Evolutionary conservation across 2,113 vertebrate species (phyloP).

Genomic region (Psilopsiagon aurifrons): DNA sequence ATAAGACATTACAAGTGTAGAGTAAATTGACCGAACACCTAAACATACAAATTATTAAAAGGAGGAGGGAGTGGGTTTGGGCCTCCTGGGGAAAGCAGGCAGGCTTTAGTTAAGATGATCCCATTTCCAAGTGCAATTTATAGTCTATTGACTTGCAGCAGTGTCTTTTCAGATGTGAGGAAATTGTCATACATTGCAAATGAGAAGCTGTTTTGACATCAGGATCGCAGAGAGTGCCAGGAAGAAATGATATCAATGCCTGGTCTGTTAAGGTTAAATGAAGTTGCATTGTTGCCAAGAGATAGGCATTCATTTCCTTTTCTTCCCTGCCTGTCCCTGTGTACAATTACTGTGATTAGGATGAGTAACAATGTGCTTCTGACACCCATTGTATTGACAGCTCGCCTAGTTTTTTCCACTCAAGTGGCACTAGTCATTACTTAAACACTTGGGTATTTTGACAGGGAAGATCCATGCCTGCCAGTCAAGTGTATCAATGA

Average conservation of each 20-base stretch:
- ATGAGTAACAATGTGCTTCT: conserved; percentile 76
- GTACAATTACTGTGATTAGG: conserved; percentile 86
- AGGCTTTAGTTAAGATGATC: conserved; percentile 90
- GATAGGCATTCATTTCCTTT: conserved; percentile 82
- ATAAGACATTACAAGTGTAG: conserved; percentile 84
- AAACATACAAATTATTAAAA: conserved; percentile 99
- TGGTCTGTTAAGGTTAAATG: conserved; percentile 88
- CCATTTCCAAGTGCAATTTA: conserved; percentile 93
- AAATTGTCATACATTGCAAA: conserved; percentile 98
- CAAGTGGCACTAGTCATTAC: conserved; percentile 85
- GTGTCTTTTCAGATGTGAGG: conserved; percentile 89
- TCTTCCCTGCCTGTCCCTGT: conserved; percentile 63
- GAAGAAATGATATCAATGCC: conserved; percentile 86
- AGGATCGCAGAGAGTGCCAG: conserved; percentile 72
- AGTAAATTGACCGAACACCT: conserved; percentile 89
- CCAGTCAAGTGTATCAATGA: conserved; percentile 88
- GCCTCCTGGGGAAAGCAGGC: conserved; percentile 80
- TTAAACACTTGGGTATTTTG: conserved; percentile 78
- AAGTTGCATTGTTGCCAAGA: conserved; percentile 78
- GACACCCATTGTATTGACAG: conserved; percentile 78
- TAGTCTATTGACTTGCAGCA: conserved; percentile 94
- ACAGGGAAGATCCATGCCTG: conserved; percentile 82
- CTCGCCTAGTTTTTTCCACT: conserved; percentile 78
- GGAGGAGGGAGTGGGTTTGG: conserved; percentile 76
- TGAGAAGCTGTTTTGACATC: conserved; percentile 92